Percentiles rank a stretch among this genome's conserved stretches.
Evolutionary conservation across 2,888 invertebrate genomes (phyloP).

Genomic region (Caenorhabditis sp.): DNA sequence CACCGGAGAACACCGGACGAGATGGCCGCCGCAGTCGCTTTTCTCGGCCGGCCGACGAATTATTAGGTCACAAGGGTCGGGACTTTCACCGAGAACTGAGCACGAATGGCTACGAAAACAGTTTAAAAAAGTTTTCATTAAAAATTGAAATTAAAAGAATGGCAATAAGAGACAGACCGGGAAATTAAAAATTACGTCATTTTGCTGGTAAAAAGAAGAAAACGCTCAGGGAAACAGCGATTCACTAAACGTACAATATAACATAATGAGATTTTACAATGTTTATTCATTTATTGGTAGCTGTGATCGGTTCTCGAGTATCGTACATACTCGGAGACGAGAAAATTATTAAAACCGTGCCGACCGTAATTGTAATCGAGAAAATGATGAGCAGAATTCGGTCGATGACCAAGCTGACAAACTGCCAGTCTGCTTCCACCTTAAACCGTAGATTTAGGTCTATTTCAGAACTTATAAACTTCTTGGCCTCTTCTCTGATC

Average conservation of each 20-base stretch:
- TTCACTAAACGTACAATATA: constrained; percentile 1
- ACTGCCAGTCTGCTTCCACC: constrained; percentile 76
- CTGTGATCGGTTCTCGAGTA: constrained; percentile 20
- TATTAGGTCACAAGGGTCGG: constrained; percentile 9
- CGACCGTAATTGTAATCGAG: constrained; percentile 63
- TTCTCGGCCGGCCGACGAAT: constrained; percentile 8
- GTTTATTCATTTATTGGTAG: not conserved
- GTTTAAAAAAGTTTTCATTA: no score
- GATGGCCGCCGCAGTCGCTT: not conserved
- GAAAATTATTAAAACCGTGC: constrained; percentile 64
- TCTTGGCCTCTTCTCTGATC: constrained; percentile 67
- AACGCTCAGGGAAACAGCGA: not conserved
- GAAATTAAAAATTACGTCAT: no score
- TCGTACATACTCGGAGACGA: constrained; percentile 73
- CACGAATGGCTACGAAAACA: no score
- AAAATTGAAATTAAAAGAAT: no score
- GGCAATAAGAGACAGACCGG: no score
- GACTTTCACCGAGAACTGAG: no score
- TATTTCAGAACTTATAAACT: constrained; percentile 40
- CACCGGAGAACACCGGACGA: constrained; percentile 1
- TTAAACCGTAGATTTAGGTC: constrained; percentile 22
- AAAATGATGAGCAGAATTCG: constrained; percentile 74
- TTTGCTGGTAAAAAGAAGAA: not conserved
- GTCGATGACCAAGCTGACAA: constrained; percentile 76
- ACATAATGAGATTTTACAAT: not conserved